phyloP scores from a whole-genome alignment of 2,113 vertebrate species.

The Heterotis niloticus region DNA sequence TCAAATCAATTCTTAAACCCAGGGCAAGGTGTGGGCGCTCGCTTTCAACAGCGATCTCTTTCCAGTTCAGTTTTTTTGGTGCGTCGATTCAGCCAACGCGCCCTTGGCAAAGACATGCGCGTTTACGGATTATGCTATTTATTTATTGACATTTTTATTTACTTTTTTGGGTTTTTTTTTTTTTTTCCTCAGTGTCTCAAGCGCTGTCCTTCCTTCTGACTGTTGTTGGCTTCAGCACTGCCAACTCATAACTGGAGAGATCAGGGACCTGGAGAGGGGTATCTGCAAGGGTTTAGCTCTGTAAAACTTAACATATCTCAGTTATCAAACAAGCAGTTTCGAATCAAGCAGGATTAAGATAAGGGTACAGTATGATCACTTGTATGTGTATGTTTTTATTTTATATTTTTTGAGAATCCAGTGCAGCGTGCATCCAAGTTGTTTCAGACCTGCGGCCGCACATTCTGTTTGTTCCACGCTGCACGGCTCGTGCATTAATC shows the following conservation, averaged over 20 bases:
- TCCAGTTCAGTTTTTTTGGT: no score
- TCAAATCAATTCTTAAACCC: no score
- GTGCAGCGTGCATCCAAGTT: slow-evolving; percentile 62
- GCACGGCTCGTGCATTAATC: slow-evolving; percentile 57
- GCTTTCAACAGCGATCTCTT: no score
- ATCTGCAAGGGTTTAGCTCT: neutral
- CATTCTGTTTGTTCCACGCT: slow-evolving; percentile 20
- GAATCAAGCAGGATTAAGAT: slow-evolving; percentile 24
- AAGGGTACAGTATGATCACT: neutral
- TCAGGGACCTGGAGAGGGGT: neutral
- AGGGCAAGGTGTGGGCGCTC: no score
- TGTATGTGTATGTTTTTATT: slow-evolving; percentile 46
- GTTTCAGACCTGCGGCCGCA: slow-evolving; percentile 54
- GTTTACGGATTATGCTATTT: no score
- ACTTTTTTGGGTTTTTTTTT: no score
- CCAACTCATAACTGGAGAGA: neutral
- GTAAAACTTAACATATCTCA: neutral
- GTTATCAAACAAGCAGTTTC: neutral
- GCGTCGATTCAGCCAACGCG: no score
- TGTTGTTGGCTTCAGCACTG: neutral
- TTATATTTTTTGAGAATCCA: slow-evolving; percentile 63
- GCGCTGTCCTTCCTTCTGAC: neutral
- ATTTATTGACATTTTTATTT: no score
- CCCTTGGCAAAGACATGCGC: no score
- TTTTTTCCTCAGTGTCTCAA: neutral